Conservation (phyloP, 2,888 invertebrate species). For the Trachelus troglodyta region DNA sequence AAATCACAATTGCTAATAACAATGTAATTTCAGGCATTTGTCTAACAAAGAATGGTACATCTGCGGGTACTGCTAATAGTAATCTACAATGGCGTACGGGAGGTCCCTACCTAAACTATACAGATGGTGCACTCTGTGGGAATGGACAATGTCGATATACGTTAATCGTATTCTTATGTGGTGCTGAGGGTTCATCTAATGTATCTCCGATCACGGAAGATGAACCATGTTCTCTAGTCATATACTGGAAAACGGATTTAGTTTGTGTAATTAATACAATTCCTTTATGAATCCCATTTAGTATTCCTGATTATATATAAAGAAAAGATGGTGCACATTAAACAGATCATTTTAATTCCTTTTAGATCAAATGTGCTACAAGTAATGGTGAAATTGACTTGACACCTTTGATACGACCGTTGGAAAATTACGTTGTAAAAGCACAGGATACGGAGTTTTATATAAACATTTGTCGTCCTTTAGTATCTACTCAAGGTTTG, state of each 20-base stretch:
- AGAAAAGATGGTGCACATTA: neutral
- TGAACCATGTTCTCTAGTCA: conserved; percentile 43
- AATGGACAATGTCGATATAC: conserved; percentile 43
- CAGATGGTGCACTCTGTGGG: conserved; percentile 49
- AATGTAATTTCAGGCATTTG: conserved; percentile 47
- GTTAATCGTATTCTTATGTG: conserved; percentile 51
- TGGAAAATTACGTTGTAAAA: conserved; percentile 47
- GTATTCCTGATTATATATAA: conserved; percentile 16
- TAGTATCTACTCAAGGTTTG: conserved; percentile 41
- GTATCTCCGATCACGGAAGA: conserved; percentile 42
- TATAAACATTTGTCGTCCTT: conserved; percentile 56
- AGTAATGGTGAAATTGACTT: conserved; percentile 42
- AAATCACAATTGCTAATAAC: neutral
- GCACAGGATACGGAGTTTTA: conserved; percentile 44
- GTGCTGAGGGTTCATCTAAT: conserved; percentile 33
- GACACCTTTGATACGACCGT: conserved; percentile 38
- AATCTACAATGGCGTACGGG: conserved; percentile 52
- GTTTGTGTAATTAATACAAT: conserved; percentile 41
- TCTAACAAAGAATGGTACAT: conserved; percentile 31
- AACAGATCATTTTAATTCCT: neutral
- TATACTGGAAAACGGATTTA: conserved; percentile 50
- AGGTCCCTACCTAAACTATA: conserved; percentile 59
- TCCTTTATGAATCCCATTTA: conserved; percentile 10
- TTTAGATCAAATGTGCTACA: conserved; percentile 45
- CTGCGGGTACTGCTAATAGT: conserved; percentile 49